Conservation (phyloP, 1,140 invertebrate genomes). For the Formica exsecta region DNA sequence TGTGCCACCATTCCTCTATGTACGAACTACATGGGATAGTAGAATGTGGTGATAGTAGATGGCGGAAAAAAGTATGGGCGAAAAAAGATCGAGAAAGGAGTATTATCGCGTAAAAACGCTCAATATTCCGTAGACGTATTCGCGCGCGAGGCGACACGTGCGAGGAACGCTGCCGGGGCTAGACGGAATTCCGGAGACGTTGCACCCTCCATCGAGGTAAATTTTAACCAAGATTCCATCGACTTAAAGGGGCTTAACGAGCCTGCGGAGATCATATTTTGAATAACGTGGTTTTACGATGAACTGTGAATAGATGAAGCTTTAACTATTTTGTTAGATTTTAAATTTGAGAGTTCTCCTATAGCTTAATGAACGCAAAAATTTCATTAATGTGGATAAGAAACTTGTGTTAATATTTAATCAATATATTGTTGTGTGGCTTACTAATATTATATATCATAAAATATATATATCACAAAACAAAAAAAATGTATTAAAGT, state of each 20-base stretch:
- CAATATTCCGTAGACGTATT: slow-evolving; percentile 69
- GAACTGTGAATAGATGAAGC: slow-evolving; percentile 9
- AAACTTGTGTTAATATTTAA: neutral
- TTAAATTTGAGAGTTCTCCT: neutral
- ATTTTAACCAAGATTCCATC: slow-evolving; percentile 53
- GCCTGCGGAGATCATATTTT: slow-evolving; percentile 37
- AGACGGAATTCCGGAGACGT: slow-evolving; percentile 41
- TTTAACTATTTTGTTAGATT: slow-evolving; percentile 22
- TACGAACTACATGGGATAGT: neutral
- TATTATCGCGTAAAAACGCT: slow-evolving; percentile 54
- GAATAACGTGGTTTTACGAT: slow-evolving; percentile 26
- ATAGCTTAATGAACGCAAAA: neutral
- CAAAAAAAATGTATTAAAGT: too few species aligned
- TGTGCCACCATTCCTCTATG: too few species aligned
- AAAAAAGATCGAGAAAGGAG: neutral
- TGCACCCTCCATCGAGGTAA: slow-evolving; percentile 27
- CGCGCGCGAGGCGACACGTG: slow-evolving; percentile 48
- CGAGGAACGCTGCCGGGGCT: slow-evolving; percentile 18
- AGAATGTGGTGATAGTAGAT: slow-evolving; percentile 18
- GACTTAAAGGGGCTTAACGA: slow-evolving; percentile 49
- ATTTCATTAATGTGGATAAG: neutral
- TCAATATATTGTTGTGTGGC: neutral
- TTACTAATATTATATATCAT: too few species aligned
- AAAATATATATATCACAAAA: too few species aligned
- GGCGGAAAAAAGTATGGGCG: neutral